phyloP scores from a whole-genome alignment of 2,113 vertebrate genomes.

The Pseudorhombus dupliciocellatus region DNA sequence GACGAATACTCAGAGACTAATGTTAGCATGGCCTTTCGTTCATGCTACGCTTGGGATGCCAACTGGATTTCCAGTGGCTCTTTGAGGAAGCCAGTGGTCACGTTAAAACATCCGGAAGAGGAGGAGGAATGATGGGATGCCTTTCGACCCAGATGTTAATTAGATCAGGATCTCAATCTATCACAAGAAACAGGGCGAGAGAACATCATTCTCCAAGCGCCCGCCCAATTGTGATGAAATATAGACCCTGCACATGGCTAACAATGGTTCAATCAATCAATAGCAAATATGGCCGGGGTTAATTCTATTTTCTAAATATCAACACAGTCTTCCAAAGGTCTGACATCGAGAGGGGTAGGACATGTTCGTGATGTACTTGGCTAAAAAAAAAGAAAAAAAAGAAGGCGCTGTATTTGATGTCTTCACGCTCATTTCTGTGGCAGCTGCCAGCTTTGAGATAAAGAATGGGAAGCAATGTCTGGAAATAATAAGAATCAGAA shows the following conservation, averaged over 20 bases:
- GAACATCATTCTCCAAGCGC: constrained; percentile 15
- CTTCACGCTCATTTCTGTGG: background rate
- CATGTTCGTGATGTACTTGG: background rate
- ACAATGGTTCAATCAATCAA: constrained; percentile 45
- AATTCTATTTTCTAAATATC: constrained; percentile 44
- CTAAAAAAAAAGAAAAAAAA: too few species aligned
- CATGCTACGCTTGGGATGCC: constrained; percentile 77
- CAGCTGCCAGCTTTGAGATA: constrained; percentile 49
- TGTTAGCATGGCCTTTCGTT: constrained; percentile 72
- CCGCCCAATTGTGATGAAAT: constrained; percentile 44
- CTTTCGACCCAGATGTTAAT: constrained; percentile 74
- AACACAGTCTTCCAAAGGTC: constrained; percentile 8
- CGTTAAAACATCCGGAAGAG: constrained; percentile 62
- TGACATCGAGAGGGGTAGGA: background rate
- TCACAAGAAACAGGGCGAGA: constrained; percentile 46
- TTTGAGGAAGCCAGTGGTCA: constrained; percentile 67
- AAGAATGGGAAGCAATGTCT: background rate
- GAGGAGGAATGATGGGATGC: constrained; percentile 63
- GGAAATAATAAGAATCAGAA: constrained; percentile 27
- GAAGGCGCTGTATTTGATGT: constrained; percentile 4
- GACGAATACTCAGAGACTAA: constrained; percentile 61
- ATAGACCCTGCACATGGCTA: background rate
- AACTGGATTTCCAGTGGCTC: constrained; percentile 58
- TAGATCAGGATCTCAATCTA: constrained; percentile 71
- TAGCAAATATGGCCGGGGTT: constrained; percentile 21